Evolutionary conservation across 2,888 invertebrate genomes (phyloP), one percentile per base, ranked within the genome.

Genomic region (Caenorhabditis sulstoni): DNA sequence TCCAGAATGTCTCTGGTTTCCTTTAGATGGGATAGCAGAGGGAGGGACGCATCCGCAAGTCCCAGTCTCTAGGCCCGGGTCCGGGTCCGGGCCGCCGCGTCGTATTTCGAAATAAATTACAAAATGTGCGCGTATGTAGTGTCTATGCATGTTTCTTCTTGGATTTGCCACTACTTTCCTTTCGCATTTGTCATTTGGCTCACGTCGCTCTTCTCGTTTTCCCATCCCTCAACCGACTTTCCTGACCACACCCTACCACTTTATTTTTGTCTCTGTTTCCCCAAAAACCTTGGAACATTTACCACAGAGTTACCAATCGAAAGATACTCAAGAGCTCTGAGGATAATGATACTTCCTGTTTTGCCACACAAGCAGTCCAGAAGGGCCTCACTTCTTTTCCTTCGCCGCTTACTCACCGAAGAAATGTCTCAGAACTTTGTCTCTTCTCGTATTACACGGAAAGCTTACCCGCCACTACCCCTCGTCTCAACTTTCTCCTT

Each of bases 261-360:
- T 35, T 12, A 18, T n/a, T 59, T 29, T 45, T 59, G 22, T 45
- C n/a, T n/a, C 16, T 18, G 16, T 44, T 58, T 11, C 41, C 47
- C n/a, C 41, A n/a, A n/a, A n/a, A n/a, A n/a, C n/a, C n/a, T n/a
- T n/a, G n/a, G n/a, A n/a, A n/a, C n/a, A n/a, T n/a, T n/a, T n/a
- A n/a, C n/a, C n/a, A n/a, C n/a, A 23, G 16, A 16, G 8, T 18
- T 55, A 71, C 71, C 71, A 71, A 71, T 71, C 62, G 57, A 71
- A 71, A 64, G 64, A 71, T 71, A 71, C 64, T 70, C 70, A 77
- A 65, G 61, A 73, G 57, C 44, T n/a, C 62, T 52, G 52, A 57
- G 79, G 68, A 73, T 73, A 68, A 73, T 74, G 68, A 79, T 73
- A 68, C 79, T 79, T 79, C 74, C 79, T 79, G 73, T 79, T 74